Evolutionary conservation across 2,888 invertebrate genomes (phyloP).

Genomic region (Sesamia inferens): DNA sequence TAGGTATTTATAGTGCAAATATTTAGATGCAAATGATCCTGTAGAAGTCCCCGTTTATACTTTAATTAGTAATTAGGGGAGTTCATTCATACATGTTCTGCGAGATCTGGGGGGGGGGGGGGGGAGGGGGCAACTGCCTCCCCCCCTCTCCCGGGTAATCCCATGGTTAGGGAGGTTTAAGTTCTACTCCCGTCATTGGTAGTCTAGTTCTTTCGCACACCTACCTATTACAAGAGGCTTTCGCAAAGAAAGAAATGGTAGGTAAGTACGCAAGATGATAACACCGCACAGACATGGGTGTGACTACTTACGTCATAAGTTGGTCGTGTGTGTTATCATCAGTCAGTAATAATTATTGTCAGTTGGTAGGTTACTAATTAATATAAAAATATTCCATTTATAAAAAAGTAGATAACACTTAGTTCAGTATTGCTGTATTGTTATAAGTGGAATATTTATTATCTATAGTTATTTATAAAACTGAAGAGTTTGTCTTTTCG

Average conservation of each 20-base stretch:
- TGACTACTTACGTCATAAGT: conserved; percentile 4
- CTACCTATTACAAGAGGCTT: no score
- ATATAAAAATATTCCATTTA: conserved; percentile 19
- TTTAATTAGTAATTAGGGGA: no score
- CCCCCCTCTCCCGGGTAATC: no score
- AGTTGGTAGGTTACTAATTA: not conserved
- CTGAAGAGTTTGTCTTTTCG: no score
- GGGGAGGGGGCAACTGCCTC: no score
- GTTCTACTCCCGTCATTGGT: not conserved
- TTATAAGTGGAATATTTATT: conserved; percentile 41
- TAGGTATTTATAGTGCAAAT: no score
- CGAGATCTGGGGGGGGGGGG: no score
- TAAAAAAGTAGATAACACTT: conserved; percentile 4
- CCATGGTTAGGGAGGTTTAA: not conserved
- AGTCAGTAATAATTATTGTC: not conserved
- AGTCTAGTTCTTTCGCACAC: not conserved
- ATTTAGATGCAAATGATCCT: no score
- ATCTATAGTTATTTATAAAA: not conserved
- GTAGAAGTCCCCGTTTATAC: no score
- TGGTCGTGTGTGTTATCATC: not conserved
- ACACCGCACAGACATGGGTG: conserved; percentile 8
- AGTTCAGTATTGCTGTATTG: not conserved
- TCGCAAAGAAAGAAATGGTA: not conserved
- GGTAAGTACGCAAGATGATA: not conserved
- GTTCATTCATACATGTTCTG: no score